phyloP scores from a whole-genome alignment of 2,113 vertebrate genomes.

The Trichomycterus rosablanca region DNA sequence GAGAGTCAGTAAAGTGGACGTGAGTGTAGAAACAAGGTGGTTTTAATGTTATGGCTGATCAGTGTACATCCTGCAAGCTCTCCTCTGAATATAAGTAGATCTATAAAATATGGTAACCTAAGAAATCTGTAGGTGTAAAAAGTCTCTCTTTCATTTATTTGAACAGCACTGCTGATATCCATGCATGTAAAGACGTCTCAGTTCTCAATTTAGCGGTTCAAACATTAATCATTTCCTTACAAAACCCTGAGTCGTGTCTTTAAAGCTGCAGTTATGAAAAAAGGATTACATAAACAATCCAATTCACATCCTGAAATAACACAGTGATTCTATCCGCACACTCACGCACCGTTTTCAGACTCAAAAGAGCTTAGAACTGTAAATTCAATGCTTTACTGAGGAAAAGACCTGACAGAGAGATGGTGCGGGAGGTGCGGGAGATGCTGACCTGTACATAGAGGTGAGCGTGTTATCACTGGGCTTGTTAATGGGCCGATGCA shows the following conservation, averaged over 20 bases:
- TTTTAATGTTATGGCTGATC: too few relatives aligned
- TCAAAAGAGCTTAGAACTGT: conserved; percentile 14
- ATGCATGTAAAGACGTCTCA: background rate
- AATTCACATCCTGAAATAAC: background rate
- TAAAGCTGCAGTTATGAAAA: background rate
- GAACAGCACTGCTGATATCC: background rate
- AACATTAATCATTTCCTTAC: background rate
- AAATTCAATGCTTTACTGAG: conserved; percentile 25
- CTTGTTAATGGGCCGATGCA: conserved; percentile 35
- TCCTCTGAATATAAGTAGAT: too few relatives aligned
- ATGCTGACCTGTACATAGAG: conserved; percentile 35
- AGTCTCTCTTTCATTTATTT: background rate
- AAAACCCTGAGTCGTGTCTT: background rate
- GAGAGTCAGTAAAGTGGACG: too few relatives aligned
- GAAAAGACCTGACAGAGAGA: conserved; percentile 12
- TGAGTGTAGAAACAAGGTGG: too few relatives aligned
- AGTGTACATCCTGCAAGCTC: too few relatives aligned
- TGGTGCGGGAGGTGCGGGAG: conserved; percentile 16
- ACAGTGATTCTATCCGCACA: conserved; percentile 17
- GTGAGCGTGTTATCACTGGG: conserved; percentile 35
- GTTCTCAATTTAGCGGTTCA: background rate
- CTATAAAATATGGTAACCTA: too few relatives aligned
- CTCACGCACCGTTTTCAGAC: conserved; percentile 20
- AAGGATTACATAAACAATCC: conserved; percentile 1
- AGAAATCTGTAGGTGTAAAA: background rate